Percentiles rank a stretch among this genome's conserved stretches.
Conservation (phyloP, 2,113 vertebrate genomes). For the Pontoporia blainvillei region DNA sequence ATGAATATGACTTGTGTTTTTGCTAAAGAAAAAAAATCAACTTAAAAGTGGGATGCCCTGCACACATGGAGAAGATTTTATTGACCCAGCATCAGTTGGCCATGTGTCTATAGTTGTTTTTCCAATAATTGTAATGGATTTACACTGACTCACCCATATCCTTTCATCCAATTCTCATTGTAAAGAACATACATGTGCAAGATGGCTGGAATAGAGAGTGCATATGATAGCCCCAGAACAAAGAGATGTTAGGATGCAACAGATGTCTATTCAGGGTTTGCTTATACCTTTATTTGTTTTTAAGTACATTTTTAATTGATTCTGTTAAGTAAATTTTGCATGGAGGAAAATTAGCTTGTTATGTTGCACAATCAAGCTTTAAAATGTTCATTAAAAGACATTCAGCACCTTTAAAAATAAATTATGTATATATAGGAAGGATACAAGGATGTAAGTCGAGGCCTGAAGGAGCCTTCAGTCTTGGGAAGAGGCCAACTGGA, state of each 20-base stretch:
- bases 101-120: constrained; percentile 25
- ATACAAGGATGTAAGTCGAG: background rate
- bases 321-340: background rate
- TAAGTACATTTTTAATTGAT: background rate
- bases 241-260: background rate
- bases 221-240: background rate
- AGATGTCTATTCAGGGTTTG: no score
- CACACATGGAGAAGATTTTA: constrained; percentile 45
- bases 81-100: background rate
- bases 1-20: background rate
- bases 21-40: background rate
- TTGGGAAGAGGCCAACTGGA: background rate
- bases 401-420: background rate
- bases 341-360: background rate
- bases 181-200: background rate
- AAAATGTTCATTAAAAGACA: background rate
- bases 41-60: background rate
- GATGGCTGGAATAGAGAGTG: background rate
- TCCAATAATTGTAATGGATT: background rate
- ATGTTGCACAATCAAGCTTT: background rate
- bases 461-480: background rate
- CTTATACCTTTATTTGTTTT: background rate
- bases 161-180: background rate
- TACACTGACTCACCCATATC: background rate
- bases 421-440: background rate